Percentiles rank a stretch among this genome's conserved stretches.
Evolutionary conservation across 2,797 vertebrate species (phyloP).

Genomic region (Euphonia xanthogaster): DNA sequence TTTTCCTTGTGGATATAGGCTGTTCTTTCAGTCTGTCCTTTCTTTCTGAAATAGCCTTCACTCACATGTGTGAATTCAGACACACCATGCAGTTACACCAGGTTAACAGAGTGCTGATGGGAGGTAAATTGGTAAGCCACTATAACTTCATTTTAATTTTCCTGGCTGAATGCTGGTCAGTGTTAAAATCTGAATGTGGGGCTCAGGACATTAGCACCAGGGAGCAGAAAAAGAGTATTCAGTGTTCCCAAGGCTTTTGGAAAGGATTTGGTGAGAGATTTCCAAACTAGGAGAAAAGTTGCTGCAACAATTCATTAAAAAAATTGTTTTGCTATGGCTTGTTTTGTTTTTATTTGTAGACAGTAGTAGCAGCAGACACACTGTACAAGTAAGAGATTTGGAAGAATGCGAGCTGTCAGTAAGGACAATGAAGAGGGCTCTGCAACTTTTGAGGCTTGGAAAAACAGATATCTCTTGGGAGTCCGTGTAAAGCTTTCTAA

Average conservation of each 20-base stretch:
- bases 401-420: not conserved
- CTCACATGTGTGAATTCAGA: not conserved
- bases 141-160: constrained; percentile 31
- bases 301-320: not conserved
- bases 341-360: not conserved
- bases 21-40: constrained; percentile 23
- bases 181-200: constrained; percentile 1
- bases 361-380: not conserved
- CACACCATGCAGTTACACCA: not conserved
- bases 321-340: not conserved
- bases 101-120: constrained; percentile 34
- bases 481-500: not conserved
- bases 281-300: not conserved
- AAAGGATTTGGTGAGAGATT: not conserved
- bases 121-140: constrained; percentile 15
- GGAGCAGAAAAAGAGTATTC: not conserved
- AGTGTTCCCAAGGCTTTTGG: not conserved
- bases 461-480: not conserved
- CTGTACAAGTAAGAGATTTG: not conserved
- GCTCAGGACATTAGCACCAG: not conserved
- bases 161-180: not conserved
- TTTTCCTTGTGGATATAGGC: constrained; percentile 8
- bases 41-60: constrained; percentile 47
- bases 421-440: not conserved
- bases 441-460: not conserved